Percentiles rank a stretch among this genome's conserved stretches.
Evolutionary conservation across 64 coral and sea anemone genomes (phyloP).

Genomic region (Orbicella faveolata): DNA sequence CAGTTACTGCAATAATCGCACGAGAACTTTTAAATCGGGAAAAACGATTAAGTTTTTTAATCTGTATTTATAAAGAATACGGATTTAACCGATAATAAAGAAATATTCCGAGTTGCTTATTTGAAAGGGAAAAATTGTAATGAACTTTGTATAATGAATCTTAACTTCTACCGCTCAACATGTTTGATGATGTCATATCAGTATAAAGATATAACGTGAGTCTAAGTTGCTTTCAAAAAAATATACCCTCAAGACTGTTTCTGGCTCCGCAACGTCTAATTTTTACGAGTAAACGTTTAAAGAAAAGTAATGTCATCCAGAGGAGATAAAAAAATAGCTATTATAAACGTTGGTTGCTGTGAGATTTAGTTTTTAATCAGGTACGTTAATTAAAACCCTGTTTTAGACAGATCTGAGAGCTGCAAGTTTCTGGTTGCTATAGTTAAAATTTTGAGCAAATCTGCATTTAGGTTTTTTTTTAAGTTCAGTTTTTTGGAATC

Average conservation of each 20-base stretch:
- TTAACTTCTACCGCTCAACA: too few relatives aligned
- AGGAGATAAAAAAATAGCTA: background rate
- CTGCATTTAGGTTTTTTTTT: background rate
- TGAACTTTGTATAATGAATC: too few relatives aligned
- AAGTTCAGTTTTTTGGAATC: too few relatives aligned
- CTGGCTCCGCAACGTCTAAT: background rate
- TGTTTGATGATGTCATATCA: too few relatives aligned
- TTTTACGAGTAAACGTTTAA: background rate
- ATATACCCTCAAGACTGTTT: background rate
- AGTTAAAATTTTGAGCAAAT: background rate
- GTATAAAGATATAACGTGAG: too few relatives aligned
- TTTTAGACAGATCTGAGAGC: background rate
- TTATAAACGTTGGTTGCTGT: background rate
- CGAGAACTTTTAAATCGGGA: too few relatives aligned
- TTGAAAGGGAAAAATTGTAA: too few relatives aligned
- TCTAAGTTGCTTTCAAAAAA: background rate
- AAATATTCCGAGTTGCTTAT: too few relatives aligned
- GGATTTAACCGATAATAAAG: too few relatives aligned
- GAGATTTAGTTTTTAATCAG: conserved; percentile 20
- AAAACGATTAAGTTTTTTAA: too few relatives aligned
- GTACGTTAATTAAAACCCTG: background rate
- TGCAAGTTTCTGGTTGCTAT: background rate
- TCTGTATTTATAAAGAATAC: too few relatives aligned
- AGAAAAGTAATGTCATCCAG: background rate
- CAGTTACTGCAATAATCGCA: background rate